Conservation (phyloP, 2,797 vertebrate species). For the Loris lydekkerianus region DNA sequence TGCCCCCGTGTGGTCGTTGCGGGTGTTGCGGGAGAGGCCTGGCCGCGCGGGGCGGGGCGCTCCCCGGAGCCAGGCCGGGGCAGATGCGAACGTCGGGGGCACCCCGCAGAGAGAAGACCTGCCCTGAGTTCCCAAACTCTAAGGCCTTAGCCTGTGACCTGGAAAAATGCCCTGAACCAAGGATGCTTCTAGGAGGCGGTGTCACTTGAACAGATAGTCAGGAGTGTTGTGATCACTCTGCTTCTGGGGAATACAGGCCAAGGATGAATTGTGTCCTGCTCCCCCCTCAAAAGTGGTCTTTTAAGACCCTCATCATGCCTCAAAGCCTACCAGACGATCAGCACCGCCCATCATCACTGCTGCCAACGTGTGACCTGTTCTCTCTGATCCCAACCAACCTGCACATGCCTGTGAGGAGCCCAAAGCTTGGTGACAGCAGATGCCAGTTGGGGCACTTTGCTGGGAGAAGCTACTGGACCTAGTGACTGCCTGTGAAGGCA, state of each 20-base stretch:
- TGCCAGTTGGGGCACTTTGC: not conserved
- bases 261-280: not conserved
- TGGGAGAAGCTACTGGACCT: not conserved
- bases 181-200: not conserved
- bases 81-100: fast-evolving
- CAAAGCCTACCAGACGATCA: not conserved
- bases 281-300: not conserved
- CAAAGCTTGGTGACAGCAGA: not conserved
- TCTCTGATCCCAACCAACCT: not conserved
- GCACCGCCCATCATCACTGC: not conserved
- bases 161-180: not conserved
- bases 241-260: not conserved
- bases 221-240: not conserved
- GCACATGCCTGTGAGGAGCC: not conserved
- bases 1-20: slow-evolving; percentile 65
- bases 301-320: not conserved
- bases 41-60: fast-evolving
- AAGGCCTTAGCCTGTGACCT: not conserved
- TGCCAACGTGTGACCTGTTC: too few relatives aligned
- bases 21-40: not conserved
- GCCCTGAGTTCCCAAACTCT: not conserved
- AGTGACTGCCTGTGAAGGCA: not conserved
- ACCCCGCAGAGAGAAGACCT: fast-evolving
- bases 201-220: not conserved
- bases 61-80: fast-evolving